A percentile compares a stretch with the other conserved stretches of the same genome.
Evolutionary conservation across 2,888 invertebrate genomes (phyloP).

Genomic region (Synergus laeviventris): DNA sequence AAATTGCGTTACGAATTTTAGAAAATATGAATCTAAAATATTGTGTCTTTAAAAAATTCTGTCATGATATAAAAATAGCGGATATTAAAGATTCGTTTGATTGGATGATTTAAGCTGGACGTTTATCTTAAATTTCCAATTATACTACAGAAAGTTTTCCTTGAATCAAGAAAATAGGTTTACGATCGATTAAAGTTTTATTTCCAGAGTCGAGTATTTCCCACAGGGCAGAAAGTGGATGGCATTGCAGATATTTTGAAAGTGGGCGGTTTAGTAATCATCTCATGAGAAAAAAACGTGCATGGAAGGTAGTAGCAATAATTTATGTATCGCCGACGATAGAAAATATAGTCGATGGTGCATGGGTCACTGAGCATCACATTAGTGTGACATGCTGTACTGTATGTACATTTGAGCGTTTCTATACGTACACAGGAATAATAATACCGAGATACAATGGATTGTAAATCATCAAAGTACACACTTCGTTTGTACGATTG

Average conservation of each 20-base stretch:
- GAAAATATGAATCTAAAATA: too few species aligned
- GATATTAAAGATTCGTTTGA: neutral
- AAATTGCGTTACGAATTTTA: too few species aligned
- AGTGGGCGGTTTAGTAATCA: constrained; percentile 14
- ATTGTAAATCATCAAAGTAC: constrained; percentile 34
- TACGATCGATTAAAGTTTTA: constrained; percentile 37
- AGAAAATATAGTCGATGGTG: neutral
- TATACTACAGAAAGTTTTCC: neutral
- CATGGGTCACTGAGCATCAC: constrained; percentile 27
- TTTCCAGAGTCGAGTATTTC: constrained; percentile 30
- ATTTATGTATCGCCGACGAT: constrained; percentile 18
- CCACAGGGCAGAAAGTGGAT: constrained; percentile 26
- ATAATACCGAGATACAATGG: constrained; percentile 8
- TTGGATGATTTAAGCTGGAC: neutral
- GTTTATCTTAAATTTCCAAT: constrained; percentile 8
- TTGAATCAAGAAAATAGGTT: constrained; percentile 24
- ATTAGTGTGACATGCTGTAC: constrained; percentile 29
- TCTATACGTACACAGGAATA: constrained; percentile 2
- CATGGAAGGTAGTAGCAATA: constrained; percentile 12
- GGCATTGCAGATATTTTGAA: constrained; percentile 33
- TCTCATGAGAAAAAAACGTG: constrained; percentile 3
- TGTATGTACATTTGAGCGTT: constrained; percentile 5
- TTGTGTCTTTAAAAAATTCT: neutral
- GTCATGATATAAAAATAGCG: neutral
- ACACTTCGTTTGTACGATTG: constrained; percentile 11